phyloP scores from a whole-genome alignment of 1,140 invertebrate genomes.

The Diorhabda sublineata region DNA sequence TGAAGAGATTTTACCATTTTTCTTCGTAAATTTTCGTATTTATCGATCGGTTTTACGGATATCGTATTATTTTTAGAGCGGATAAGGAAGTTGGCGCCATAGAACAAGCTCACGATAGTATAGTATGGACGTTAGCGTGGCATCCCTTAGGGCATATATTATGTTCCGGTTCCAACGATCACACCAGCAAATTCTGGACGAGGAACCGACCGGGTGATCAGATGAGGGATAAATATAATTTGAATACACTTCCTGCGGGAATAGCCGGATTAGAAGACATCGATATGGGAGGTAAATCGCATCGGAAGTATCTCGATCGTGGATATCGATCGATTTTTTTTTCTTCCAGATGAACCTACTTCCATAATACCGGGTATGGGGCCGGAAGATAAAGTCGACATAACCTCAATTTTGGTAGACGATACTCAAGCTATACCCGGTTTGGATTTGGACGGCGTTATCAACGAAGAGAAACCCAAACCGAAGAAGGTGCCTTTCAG shows the following conservation, averaged over 20 bases:
- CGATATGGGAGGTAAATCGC: constrained; percentile 54
- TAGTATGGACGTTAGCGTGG: constrained; percentile 98
- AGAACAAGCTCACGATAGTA: constrained; percentile 97
- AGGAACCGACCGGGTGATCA: constrained; percentile 95
- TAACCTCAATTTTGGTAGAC: constrained; percentile 52
- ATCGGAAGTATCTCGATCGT: neutral
- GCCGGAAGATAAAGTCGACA: constrained; percentile 82
- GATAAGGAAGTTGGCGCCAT: constrained; percentile 98
- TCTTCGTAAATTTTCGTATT: too few species aligned
- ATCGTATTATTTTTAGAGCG: constrained; percentile 58
- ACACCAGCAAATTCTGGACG: constrained; percentile 99
- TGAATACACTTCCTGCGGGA: constrained; percentile 86
- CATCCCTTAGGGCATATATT: constrained; percentile 98
- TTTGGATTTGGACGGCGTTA: constrained; percentile 71
- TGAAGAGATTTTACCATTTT: too few species aligned
- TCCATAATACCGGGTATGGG: constrained; percentile 91
- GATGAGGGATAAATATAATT: constrained; percentile 95
- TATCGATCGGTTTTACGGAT: neutral
- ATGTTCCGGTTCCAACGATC: constrained; percentile 97
- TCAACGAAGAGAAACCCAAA: constrained; percentile 61
- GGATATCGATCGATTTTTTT: neutral
- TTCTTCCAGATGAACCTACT: constrained; percentile 64
- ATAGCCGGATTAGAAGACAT: constrained; percentile 66
- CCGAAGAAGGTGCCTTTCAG: constrained; percentile 86
- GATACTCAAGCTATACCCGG: constrained; percentile 75